A percentile compares a stretch with the other conserved stretches of the same genome.
phyloP scores from a whole-genome alignment of 2,888 invertebrate genomes.

The Romanomermis culicivorax region DNA sequence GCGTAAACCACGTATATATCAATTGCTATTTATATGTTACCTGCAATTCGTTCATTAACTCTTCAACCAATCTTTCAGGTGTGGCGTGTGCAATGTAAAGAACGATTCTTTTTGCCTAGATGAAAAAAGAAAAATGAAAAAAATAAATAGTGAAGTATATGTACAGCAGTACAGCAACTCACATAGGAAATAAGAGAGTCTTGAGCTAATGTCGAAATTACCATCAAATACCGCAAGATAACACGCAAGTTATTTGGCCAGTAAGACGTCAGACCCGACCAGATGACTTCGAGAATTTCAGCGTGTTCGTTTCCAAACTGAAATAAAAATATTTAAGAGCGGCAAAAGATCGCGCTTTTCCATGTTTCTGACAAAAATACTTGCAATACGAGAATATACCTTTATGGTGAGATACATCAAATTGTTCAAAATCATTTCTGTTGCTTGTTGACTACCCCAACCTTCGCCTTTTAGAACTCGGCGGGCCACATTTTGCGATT shows the following conservation, averaged over 20 bases:
- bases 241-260: slow-evolving; percentile 95
- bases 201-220: slow-evolving; percentile 91
- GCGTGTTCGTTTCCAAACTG: slow-evolving; percentile 88
- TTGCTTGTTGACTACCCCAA: slow-evolving; percentile 95
- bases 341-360: no score
- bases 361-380: no score
- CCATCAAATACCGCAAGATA: slow-evolving; percentile 80
- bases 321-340: slow-evolving; percentile 14
- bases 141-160: no score
- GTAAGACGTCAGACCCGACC: slow-evolving; percentile 80
- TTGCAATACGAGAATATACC: no score
- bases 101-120: slow-evolving; percentile 71
- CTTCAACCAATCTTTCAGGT: slow-evolving; percentile 74
- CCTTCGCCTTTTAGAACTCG: slow-evolving; percentile 59
- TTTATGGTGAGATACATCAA: slow-evolving; percentile 81
- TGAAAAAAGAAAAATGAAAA: neutral
- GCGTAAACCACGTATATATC: neutral
- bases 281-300: slow-evolving; percentile 78
- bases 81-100: slow-evolving; percentile 73
- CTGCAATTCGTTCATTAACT: slow-evolving; percentile 88
- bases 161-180: slow-evolving; percentile 18
- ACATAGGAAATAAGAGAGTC: slow-evolving; percentile 72
- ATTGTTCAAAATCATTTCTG: slow-evolving; percentile 97
- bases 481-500: slow-evolving; percentile 29
- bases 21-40: slow-evolving; percentile 12